Conservation (phyloP, 2,888 invertebrate genomes). For the Plebejus anna region DNA sequence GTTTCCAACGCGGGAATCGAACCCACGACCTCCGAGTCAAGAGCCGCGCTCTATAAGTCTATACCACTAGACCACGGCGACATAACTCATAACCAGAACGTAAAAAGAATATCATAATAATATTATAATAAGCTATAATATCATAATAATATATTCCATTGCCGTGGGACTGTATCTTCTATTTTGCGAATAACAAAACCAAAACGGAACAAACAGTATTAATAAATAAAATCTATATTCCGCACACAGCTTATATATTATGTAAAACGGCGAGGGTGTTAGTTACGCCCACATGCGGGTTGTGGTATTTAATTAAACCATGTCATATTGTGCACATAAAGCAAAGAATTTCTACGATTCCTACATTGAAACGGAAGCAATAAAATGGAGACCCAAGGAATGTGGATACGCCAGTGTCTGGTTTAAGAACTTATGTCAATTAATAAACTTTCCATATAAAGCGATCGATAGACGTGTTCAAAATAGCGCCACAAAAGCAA, state of each 20-base stretch:
- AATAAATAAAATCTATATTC: not conserved
- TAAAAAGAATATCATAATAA: too few relatives aligned
- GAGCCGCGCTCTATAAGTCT: too few relatives aligned
- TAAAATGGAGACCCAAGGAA: not conserved
- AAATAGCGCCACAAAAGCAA: not conserved
- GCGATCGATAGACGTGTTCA: not conserved
- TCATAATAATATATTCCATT: not conserved
- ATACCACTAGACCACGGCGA: too few relatives aligned
- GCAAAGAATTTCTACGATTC: not conserved
- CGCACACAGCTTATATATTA: not conserved
- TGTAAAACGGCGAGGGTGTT: not conserved
- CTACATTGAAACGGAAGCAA: not conserved
- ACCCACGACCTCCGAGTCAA: too few relatives aligned
- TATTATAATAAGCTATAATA: too few relatives aligned
- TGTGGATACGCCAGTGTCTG: constrained; percentile 8
- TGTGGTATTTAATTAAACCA: constrained; percentile 3
- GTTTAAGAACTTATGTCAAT: constrained; percentile 17
- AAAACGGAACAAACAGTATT: not conserved
- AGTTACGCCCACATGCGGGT: not conserved
- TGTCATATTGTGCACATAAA: not conserved
- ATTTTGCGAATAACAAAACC: not conserved
- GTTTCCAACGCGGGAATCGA: too few relatives aligned
- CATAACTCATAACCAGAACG: too few relatives aligned
- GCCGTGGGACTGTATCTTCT: not conserved
- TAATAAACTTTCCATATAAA: constrained; percentile 1